Percentiles rank a stretch among this genome's conserved stretches.
Conservation (phyloP, 2,888 invertebrate genomes). For the Acanthoscelides obtectus region DNA sequence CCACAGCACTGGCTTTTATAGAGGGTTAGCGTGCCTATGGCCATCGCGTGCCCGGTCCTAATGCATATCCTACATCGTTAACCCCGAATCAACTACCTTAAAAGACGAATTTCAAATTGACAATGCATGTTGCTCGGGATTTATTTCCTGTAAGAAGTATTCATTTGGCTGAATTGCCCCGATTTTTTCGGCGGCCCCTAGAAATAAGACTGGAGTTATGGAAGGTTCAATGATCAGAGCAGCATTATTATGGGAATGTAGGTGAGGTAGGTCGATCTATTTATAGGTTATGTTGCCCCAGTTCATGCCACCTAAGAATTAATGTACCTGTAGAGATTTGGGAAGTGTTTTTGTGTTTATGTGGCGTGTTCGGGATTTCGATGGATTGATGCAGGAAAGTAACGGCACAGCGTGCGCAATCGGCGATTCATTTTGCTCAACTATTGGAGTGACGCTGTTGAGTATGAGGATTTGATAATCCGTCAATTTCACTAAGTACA, state of each 20-base stretch:
- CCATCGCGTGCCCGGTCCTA: not conserved
- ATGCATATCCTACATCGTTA: conserved; percentile 1
- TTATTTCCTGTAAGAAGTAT: not conserved
- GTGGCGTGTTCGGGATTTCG: not conserved
- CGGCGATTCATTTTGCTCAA: not conserved
- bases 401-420: not conserved
- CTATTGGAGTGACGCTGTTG: no score
- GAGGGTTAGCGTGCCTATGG: not conserved
- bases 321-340: not conserved
- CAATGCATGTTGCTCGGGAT: not conserved
- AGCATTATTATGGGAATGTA: not conserved
- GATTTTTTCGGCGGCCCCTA: not conserved
- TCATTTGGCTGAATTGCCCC: not conserved
- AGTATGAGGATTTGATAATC: no score
- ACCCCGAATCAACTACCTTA: not conserved
- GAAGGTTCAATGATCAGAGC: not conserved
- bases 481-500: no score
- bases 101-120: conserved; percentile 1
- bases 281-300: not conserved
- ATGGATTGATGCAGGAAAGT: not conserved
- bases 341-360: not conserved
- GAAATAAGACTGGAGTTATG: not conserved
- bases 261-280: not conserved
- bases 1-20: not conserved
- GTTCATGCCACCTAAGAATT: not conserved